phyloP scores from a whole-genome alignment of 2,113 vertebrate species.

The Tachycineta bicolor region DNA sequence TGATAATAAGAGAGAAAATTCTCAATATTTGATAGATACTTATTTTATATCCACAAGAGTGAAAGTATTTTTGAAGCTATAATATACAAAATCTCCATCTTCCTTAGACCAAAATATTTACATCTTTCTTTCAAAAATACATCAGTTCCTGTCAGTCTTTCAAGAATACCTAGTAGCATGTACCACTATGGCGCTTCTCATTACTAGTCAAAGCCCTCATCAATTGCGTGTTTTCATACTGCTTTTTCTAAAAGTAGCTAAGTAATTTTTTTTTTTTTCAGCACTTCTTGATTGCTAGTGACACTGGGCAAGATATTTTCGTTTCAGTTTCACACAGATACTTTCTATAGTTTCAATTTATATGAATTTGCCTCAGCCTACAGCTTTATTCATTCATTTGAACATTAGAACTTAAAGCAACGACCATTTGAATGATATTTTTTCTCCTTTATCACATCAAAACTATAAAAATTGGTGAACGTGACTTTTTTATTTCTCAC shows the following conservation, averaged over 20 bases:
- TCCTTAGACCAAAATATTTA: not conserved
- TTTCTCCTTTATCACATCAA: not conserved
- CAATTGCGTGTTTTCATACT: not conserved
- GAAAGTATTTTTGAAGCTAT: not conserved
- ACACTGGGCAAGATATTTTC: not conserved
- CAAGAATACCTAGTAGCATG: not conserved
- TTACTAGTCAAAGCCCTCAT: not conserved
- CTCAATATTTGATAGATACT: not conserved
- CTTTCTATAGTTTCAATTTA: not conserved
- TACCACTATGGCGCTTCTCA: not conserved
- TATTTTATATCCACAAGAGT: not conserved
- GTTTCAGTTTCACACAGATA: not conserved
- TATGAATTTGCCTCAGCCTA: not conserved
- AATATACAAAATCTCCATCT: not conserved
- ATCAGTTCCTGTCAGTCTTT: not conserved
- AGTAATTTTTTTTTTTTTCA: not conserved
- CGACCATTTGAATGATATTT: fast-evolving
- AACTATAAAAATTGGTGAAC: not conserved
- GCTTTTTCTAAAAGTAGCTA: not conserved
- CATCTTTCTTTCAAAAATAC: not conserved
- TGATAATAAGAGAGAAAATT: not conserved
- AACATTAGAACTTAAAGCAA: not conserved
- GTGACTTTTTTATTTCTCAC: not conserved
- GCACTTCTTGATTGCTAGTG: not conserved
- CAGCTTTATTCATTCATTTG: not conserved